A percentile compares a stretch with the other conserved stretches of the same genome.
phyloP scores from a whole-genome alignment of 2,888 invertebrate species.

The Pteria penguin region DNA sequence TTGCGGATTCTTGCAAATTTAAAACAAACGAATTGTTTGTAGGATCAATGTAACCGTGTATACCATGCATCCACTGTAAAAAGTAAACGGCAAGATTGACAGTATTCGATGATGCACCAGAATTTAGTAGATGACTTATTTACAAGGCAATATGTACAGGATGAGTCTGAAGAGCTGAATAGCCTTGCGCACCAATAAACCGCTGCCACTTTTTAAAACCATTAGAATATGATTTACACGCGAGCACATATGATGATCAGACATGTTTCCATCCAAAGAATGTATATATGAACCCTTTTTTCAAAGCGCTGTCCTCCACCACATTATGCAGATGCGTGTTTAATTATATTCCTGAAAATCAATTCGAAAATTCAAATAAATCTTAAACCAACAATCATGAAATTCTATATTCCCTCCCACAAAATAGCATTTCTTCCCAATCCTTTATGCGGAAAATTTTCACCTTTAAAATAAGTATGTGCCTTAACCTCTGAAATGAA shows the following conservation, averaged over 20 bases:
- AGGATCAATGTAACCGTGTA: constrained; percentile 11
- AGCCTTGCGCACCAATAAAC: constrained; percentile 1
- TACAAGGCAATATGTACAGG: constrained; percentile 18
- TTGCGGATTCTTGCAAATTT: constrained; percentile 7
- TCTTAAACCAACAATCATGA: neutral
- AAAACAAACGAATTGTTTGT: constrained; percentile 21
- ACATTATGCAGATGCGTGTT: neutral
- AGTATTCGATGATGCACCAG: neutral
- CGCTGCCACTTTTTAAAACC: constrained; percentile 4
- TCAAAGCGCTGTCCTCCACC: neutral
- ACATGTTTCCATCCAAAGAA: neutral
- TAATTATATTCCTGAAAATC: neutral
- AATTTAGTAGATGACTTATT: constrained; percentile 1
- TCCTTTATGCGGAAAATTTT: neutral
- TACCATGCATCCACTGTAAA: constrained; percentile 5
- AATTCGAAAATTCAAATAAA: neutral
- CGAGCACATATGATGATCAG: neutral
- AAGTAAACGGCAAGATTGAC: neutral
- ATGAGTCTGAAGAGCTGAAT: neutral
- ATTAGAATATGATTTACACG: constrained; percentile 1
- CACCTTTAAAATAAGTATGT: neutral
- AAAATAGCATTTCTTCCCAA: neutral
- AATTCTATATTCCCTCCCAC: neutral
- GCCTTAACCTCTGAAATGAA: neutral
- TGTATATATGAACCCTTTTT: neutral